Evolutionary conservation across 1,140 invertebrate species (phyloP), one percentile per base, ranked within the genome.

Genomic region (Drosophila jambulina): DNA sequence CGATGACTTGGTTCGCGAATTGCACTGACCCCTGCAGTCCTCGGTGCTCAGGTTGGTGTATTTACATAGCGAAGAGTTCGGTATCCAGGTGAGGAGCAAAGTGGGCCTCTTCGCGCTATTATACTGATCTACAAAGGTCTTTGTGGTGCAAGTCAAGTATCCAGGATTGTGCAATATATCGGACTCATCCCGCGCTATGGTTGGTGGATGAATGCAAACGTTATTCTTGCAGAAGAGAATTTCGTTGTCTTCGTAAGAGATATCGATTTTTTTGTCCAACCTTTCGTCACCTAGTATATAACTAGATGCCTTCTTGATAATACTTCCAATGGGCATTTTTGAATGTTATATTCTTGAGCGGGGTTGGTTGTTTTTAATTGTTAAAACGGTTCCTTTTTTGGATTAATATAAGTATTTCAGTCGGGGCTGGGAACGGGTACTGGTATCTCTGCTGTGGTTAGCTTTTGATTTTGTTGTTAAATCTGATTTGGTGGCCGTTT

Each of bases 121-220:
- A 69, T 96, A 96, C 81, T 96, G 95, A 80, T 96, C 94, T 7
- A 95, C 94, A 80, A 96, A 96, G 36, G 95, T 94, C 91, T 95
- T 98, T 70, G 95, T 97, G 19, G 96, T 96, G 8, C 99, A 95
- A 7, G 97, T 97, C 76, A 99, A 93, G 90, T 99, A 99, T 2
- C 98, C 98, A 6, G 98, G 98, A 93, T 98, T 96, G 88, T 99
- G 98, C 3, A 97, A 94, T 25, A 97, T 95, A 74, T 98, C 97
- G 34, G 95, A 95, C 77, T 97, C 96, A 79, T 96, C 95, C 19
- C 96, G 94, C 13, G 97, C 94, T 19, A 97, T 94, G 0, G 96
- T 96, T 46, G 97, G 97, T 3, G 98, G 97, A 94, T 99, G 98
- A 25, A 99, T 98, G 93, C 98, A 99, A 12, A 99, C 97, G 93